These are phyloP conservation scores for Phoxinus dragarum DNA, from an alignment of 2,797 vertebrate species.

Conservation along the genomic window DNA sequence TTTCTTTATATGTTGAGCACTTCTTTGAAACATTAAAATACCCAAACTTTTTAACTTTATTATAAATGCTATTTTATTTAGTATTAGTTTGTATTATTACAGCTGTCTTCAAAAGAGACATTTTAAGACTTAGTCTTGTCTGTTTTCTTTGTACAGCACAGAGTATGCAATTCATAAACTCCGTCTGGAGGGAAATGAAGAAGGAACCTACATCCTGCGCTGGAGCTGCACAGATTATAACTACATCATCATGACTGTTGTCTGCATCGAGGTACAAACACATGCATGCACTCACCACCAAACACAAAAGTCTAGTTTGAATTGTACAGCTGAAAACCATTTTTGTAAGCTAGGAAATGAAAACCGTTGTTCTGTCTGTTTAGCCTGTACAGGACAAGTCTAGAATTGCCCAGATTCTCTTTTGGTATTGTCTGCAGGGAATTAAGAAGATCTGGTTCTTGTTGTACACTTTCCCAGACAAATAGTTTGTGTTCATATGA, in stretches of 20 bases:
- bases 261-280: slow-evolving; percentile 87
- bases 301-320: neutral
- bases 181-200: slow-evolving; percentile 91
- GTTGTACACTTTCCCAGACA: neutral
- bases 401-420: neutral
- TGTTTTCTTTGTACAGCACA: slow-evolving; percentile 78
- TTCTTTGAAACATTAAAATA: neutral
- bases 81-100: neutral
- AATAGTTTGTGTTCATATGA: neutral
- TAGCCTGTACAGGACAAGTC: neutral
- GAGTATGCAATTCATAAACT: slow-evolving; percentile 94
- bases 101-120: neutral
- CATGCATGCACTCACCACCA: neutral
- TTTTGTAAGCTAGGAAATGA: neutral
- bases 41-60: neutral
- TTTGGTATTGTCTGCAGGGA: neutral
- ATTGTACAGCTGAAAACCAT: neutral
- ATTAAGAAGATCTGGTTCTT: slow-evolving; percentile 5
- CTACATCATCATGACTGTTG: slow-evolving; percentile 96
- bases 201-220: slow-evolving; percentile 90
- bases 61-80: neutral
- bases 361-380: neutral
- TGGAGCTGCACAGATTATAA: slow-evolving; percentile 97
- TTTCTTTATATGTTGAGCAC: neutral
- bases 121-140: neutral